A percentile compares a stretch with the other conserved stretches of the same genome.
phyloP scores from a whole-genome alignment of 1,140 invertebrate species.

The Caenorhabditis latens region DNA sequence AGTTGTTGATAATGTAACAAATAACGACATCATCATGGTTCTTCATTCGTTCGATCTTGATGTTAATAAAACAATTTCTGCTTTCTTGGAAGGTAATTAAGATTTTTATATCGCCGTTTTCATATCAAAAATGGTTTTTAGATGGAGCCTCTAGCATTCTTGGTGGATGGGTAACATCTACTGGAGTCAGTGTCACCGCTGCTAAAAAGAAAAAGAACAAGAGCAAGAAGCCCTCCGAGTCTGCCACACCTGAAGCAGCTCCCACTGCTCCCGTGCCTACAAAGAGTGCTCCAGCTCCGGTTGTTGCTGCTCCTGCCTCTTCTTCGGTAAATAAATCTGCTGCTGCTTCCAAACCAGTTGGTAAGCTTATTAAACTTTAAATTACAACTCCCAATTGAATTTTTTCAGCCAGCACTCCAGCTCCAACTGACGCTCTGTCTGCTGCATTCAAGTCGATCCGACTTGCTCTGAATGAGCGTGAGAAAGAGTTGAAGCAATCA shows the following conservation, averaged over 20 bases:
- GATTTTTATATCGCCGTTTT: not conserved
- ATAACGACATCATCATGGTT: constrained; percentile 76
- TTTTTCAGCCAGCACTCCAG: not conserved
- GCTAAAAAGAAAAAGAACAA: constrained; percentile 60
- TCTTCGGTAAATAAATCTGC: constrained; percentile 51
- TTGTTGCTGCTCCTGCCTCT: constrained; percentile 47
- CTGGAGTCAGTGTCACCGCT: constrained; percentile 48
- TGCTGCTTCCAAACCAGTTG: constrained; percentile 15
- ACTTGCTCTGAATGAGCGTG: constrained; percentile 39
- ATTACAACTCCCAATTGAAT: not conserved
- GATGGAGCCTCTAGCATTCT: constrained; percentile 60
- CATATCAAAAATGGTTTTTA: not conserved
- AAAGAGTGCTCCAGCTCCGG: constrained; percentile 40
- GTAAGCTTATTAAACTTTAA: not conserved
- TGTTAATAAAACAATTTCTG: constrained; percentile 73
- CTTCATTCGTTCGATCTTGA: constrained; percentile 77
- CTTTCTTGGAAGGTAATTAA: constrained; percentile 68
- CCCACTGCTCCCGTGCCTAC: not conserved
- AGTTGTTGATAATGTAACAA: constrained; percentile 69
- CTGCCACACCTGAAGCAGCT: not conserved
- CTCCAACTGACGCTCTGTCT: constrained; percentile 14
- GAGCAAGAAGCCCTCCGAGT: constrained; percentile 36
- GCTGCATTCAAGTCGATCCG: constrained; percentile 29
- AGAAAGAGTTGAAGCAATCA: constrained; percentile 40
- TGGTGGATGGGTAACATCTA: constrained; percentile 51